These are phyloP conservation scores for Meteorus sp. DNA, from an alignment of 1,140 invertebrate genomes.

Conservation along the genomic window DNA sequence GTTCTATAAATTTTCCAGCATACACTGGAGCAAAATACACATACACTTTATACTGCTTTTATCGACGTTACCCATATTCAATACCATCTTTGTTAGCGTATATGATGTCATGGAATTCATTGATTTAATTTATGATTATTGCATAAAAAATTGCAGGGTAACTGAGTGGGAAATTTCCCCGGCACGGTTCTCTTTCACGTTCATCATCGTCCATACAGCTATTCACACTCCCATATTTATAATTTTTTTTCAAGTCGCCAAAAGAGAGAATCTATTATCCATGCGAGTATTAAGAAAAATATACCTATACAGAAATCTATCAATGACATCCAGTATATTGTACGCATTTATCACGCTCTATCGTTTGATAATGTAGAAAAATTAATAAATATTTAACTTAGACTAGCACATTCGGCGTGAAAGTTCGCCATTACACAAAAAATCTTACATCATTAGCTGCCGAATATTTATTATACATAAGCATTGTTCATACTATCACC, in stretches of 20 bases:
- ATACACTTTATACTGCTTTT: no score
- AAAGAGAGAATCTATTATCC: neutral
- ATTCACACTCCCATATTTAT: neutral
- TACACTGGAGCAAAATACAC: no score
- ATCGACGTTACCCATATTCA: no score
- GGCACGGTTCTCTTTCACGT: conserved; percentile 38
- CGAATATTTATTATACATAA: conserved; percentile 30
- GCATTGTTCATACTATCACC: conserved; percentile 42
- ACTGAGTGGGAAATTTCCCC: no score
- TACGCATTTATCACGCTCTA: neutral
- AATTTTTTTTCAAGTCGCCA: neutral
- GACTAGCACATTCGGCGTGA: conserved; percentile 55
- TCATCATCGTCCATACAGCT: conserved; percentile 18
- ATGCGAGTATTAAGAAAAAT: conserved; percentile 1
- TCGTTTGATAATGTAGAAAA: conserved; percentile 45
- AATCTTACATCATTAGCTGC: conserved; percentile 45
- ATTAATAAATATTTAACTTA: conserved; percentile 55
- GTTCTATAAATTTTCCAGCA: no score
- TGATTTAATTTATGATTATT: no score
- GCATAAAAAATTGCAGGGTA: no score
- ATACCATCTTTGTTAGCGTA: no score
- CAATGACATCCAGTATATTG: neutral
- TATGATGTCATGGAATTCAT: no score
- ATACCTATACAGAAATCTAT: no score
- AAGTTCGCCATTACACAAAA: conserved; percentile 48